Base-by-base conservation (phyloP, 1,140 invertebrate species). In the Thaumatotibia leucotreta region DNA sequence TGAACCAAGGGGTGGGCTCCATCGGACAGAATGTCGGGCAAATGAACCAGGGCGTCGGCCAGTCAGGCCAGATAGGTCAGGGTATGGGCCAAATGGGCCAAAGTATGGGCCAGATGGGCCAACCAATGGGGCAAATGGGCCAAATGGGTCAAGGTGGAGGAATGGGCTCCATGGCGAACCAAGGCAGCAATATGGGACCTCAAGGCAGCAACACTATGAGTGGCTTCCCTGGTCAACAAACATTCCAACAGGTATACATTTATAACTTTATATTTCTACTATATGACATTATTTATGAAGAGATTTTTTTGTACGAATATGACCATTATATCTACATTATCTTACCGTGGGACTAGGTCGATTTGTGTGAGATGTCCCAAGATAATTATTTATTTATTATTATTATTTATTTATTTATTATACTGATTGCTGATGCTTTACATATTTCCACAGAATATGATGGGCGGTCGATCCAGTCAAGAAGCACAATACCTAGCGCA, bases 131-230 rank as follows among this genome's bases (percentile, higher is more conserved):
- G 2, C 91, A 91, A 70, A 87, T 93, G 88, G 82, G 88, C 0
- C 90, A 91, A 64, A 89, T 91, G 90, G 83, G 83, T 1, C 84
- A 88, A 66, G 83, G 84, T 14, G 83, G 83, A 22, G 90, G 84
- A 20, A 89, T 92, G 83, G 83, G 77, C 17, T 78, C 87, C 50
- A 92, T 92, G 86, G 86, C 82, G 62, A 87, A 76, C 62, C 91
- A 92, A 72, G 73, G 74, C 6, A 89, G 85, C 0, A 77, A 79
- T 6, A 92, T 93, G 91, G 89, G 92, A 10, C 91, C 91, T n/a
- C 91, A 93, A 76, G 86, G 84, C n/a, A 88, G 89, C 24, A 92
- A 90, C 68, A 82, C 88, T 8, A 92, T 92, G 90, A 92, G 90
- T 64, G 89, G 87, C 8, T 91, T 91, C 74, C 91, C 92, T 39